Evolutionary conservation across 2,888 invertebrate genomes (phyloP), one percentile per base, ranked within the genome.

Genomic region (Rugalucina vietnamica): DNA sequence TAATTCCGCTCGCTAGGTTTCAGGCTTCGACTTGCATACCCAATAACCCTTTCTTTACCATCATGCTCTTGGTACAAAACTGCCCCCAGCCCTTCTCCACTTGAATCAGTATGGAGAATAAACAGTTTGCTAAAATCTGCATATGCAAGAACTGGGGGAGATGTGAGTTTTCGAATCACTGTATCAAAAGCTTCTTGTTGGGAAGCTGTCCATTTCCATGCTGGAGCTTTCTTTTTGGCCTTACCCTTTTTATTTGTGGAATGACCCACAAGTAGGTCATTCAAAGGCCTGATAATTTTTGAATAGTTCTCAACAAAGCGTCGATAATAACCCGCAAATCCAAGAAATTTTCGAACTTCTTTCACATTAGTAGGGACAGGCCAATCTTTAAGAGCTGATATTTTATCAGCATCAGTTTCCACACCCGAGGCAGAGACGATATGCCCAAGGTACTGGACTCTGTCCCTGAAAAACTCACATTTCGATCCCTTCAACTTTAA

Each of bases 51-150:
- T n/a, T 74, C 32, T 27, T 29, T 5, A 8, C 77, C 79, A 12
- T 81, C 82, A 18, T 80, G 73, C 8, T 60, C 37, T 39, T 88
- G 82, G 50, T 83, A 88, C 49, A 88, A 37, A 3, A 84, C 79
- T 60, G 76, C 82, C 27, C 86, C 88, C 3, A 86, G 57, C 21
- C 84, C 84, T 37, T 50, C 24, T n/a, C 43, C 14, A 69, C 75
- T 73, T 0, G 81, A 79, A 73, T 89, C 87, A 4, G 71, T 79
- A 60, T 86, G 76, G 1, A 88, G 27, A 10, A 72, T 79, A 60
- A 85, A 89, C 34, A 84, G 78, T 4, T 69, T 54, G 10, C 27
- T 57, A 29, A 60, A 71, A 74, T 87, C 84, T 18, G 82, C 77
- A 54, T 69, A 85, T n/a, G 76, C 76, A 5, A 88, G 81, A 5